Evolutionary conservation across 2,888 invertebrate genomes (phyloP).

Genomic region (Acleris laterana): DNA sequence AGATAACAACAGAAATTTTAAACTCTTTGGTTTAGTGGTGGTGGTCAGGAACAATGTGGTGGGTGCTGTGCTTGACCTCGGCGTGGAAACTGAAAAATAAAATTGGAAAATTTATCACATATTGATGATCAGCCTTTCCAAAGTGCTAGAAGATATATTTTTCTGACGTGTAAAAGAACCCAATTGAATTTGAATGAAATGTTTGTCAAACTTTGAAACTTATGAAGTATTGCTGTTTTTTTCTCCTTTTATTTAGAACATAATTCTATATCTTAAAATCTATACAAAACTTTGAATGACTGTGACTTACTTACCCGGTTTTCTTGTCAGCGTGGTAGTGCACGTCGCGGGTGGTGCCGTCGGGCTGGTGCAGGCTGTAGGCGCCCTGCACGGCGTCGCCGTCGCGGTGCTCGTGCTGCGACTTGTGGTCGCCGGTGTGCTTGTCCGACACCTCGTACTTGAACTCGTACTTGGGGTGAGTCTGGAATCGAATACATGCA

Average conservation of each 20-base stretch:
- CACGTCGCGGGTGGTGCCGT: slow-evolving; percentile 68
- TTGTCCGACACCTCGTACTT: slow-evolving; percentile 63
- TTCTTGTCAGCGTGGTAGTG: slow-evolving; percentile 56
- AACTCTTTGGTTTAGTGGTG: slow-evolving; percentile 17
- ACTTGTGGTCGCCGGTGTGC: slow-evolving; percentile 75
- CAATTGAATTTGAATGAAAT: too few species aligned
- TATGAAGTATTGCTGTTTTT: too few species aligned
- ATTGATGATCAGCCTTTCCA: too few species aligned
- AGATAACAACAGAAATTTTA: too few species aligned
- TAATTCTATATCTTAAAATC: too few species aligned
- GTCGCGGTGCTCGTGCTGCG: slow-evolving; percentile 74
- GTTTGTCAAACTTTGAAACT: too few species aligned
- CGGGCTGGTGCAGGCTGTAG: slow-evolving; percentile 81
- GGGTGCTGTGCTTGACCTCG: slow-evolving; percentile 46
- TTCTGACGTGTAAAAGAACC: too few species aligned
- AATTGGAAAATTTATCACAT: too few species aligned
- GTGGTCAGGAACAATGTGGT: slow-evolving; percentile 45
- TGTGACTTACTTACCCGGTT: slow-evolving; percentile 52
- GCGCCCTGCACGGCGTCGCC: slow-evolving; percentile 84
- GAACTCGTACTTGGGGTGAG: slow-evolving; percentile 59
- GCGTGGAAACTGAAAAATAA: slow-evolving; percentile 50
- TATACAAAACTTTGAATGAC: too few species aligned
- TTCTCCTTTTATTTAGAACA: too few species aligned
- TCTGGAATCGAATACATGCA: not conserved
- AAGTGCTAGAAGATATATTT: too few species aligned